A percentile compares a stretch with the other conserved stretches of the same genome.
Evolutionary conservation across 2,113 vertebrate species (phyloP).

Genomic region (Leptodactylus fuscus): DNA sequence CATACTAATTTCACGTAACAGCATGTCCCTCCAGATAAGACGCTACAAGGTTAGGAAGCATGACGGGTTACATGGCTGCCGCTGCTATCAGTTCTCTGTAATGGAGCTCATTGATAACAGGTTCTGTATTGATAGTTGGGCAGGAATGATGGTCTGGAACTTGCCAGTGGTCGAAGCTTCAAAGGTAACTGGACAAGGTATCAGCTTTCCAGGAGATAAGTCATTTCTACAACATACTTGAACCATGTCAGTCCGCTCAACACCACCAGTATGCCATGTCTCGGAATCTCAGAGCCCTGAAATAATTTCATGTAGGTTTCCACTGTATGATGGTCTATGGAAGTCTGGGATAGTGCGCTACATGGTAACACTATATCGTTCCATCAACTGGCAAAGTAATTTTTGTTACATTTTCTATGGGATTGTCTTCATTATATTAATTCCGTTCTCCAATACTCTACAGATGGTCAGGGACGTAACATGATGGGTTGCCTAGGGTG

Average conservation of each 20-base stretch:
- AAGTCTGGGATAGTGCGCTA: too few species aligned
- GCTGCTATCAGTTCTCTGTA: slow-evolving; percentile 22
- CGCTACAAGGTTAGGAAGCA: background rate
- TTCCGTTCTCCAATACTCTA: too few species aligned
- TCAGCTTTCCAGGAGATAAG: slow-evolving; percentile 21
- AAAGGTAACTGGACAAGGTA: slow-evolving; percentile 32
- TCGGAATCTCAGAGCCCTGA: background rate
- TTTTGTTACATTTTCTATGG: too few species aligned
- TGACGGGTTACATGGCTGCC: background rate
- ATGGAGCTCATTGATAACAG: slow-evolving; percentile 3
- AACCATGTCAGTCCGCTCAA: slow-evolving; percentile 14
- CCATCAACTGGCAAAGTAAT: too few species aligned
- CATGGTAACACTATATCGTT: too few species aligned
- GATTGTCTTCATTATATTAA: too few species aligned
- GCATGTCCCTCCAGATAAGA: slow-evolving; percentile 14
- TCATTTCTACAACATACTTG: slow-evolving; percentile 39
- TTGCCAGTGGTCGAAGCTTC: slow-evolving; percentile 2
- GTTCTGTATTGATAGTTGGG: background rate
- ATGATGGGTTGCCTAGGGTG: too few species aligned
- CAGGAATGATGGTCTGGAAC: slow-evolving; percentile 30
- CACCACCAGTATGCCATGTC: background rate
- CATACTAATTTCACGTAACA: slow-evolving; percentile 7
- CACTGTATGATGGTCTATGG: too few species aligned
- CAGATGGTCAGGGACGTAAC: too few species aligned
- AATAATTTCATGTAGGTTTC: too few species aligned